These are phyloP conservation scores for Tipula helvola DNA, from an alignment of 2,888 invertebrate genomes.

Conservation along the genomic window DNA sequence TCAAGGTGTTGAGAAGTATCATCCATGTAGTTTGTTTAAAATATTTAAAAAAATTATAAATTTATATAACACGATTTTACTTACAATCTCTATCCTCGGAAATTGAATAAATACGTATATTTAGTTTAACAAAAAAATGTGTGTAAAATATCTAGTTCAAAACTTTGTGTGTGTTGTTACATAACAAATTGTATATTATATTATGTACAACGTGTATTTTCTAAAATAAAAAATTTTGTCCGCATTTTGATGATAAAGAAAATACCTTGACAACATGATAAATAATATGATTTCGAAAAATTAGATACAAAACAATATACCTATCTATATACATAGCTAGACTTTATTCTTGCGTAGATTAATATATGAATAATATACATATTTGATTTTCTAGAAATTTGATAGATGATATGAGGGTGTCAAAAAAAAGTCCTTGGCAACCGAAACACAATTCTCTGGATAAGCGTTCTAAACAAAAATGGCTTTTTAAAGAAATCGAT, in stretches of 20 bases:
- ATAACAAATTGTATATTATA: not conserved
- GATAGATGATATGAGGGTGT: not conserved
- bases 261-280: conserved; percentile 4
- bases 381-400: not conserved
- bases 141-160: not conserved
- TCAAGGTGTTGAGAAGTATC: not conserved
- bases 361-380: not conserved
- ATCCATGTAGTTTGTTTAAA: not conserved
- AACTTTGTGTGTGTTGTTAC: not conserved
- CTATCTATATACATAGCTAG: not conserved
- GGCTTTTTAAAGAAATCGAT: not conserved
- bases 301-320: not conserved
- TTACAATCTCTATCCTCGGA: not conserved
- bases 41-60: not conserved
- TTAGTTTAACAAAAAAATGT: not conserved
- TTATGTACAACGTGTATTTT: not conserved
- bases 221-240: not conserved
- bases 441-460: not conserved
- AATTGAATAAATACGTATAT: not conserved
- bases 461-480: not conserved
- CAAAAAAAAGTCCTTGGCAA: not conserved
- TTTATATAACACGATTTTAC: not conserved
- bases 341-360: not conserved
- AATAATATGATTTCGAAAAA: not conserved
- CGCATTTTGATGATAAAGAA: not conserved